Evolutionary conservation across 2,888 invertebrate genomes (phyloP).

Genomic region (Nephrocerus scutellatus): DNA sequence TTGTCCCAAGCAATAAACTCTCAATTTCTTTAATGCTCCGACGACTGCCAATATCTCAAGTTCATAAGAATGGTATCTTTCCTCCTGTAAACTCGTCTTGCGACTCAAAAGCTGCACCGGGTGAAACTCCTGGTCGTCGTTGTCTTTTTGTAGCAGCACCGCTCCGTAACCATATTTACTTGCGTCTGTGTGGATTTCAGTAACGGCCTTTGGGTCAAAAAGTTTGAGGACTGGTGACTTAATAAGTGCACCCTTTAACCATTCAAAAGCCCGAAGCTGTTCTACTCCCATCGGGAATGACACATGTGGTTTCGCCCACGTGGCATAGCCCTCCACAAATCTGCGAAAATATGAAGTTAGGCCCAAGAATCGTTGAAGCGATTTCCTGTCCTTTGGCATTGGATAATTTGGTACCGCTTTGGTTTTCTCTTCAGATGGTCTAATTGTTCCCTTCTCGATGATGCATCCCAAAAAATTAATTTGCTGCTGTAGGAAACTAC

Average conservation of each 20-base stretch:
- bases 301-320: conserved; percentile 7
- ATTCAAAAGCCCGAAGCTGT: conserved; percentile 22
- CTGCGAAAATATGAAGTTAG: conserved; percentile 2
- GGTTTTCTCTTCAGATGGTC: too few relatives aligned
- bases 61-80: conserved; percentile 21
- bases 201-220: too few relatives aligned
- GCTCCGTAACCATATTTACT: conserved; percentile 16
- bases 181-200: conserved; percentile 19
- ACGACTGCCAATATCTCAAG: conserved; percentile 22
- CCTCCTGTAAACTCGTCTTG: conserved; percentile 1
- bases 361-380: conserved; percentile 1
- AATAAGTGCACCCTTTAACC: conserved; percentile 17
- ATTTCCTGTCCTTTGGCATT: neutral
- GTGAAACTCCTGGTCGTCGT: conserved; percentile 3
- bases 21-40: conserved; percentile 22
- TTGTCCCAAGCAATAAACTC: conserved; percentile 20
- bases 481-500: neutral
- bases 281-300: conserved; percentile 21
- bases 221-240: too few relatives aligned
- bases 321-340: conserved; percentile 3
- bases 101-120: conserved; percentile 10
- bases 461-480: neutral
- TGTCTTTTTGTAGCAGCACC: conserved; percentile 14
- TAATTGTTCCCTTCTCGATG: too few relatives aligned
- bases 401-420: too few relatives aligned